phyloP scores from a whole-genome alignment of 2,888 invertebrate genomes.

The Catocala fraxini region DNA sequence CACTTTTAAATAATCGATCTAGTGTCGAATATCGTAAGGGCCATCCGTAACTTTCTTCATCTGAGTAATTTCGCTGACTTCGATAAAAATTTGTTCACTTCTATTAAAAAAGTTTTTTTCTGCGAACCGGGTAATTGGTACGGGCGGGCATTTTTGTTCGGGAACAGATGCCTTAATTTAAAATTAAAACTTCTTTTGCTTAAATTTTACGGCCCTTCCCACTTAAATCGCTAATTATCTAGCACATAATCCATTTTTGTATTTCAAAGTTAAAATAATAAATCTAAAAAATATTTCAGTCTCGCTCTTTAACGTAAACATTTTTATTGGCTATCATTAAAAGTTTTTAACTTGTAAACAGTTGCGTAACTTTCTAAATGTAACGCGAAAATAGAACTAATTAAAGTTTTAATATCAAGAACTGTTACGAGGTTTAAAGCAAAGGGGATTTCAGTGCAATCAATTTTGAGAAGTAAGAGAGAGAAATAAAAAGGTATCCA shows the following conservation, averaged over 20 bases:
- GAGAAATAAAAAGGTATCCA: conserved; percentile 57
- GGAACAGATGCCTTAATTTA: conserved; percentile 61
- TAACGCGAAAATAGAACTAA: conserved; percentile 17
- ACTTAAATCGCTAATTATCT: conserved; percentile 43
- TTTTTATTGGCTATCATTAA: conserved; percentile 39
- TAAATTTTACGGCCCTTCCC: conserved; percentile 49
- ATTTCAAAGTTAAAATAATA: conserved; percentile 19
- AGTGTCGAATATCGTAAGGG: conserved; percentile 45
- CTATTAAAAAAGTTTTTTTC: conserved; percentile 63
- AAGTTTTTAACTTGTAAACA: conserved; percentile 35
- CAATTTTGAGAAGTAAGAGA: conserved; percentile 52
- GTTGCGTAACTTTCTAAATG: conserved; percentile 27
- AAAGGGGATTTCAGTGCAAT: conserved; percentile 46
- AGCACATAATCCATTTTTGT: conserved; percentile 21
- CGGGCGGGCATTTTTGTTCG: conserved; percentile 52
- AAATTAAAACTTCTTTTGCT: conserved; percentile 64
- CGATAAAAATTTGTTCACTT: conserved; percentile 58
- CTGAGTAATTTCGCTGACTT: conserved; percentile 54
- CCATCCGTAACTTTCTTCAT: conserved; percentile 56
- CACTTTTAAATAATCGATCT: conserved; percentile 43
- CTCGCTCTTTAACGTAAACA: conserved; percentile 18
- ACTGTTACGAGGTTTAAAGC: conserved; percentile 25
- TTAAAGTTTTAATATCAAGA: conserved; percentile 22
- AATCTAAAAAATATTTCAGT: conserved; percentile 7
- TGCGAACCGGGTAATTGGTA: conserved; percentile 57